phyloP scores from a whole-genome alignment of 30 jellyfish, hydroid and myxozoan species.

The Nemopilema nomurai region DNA sequence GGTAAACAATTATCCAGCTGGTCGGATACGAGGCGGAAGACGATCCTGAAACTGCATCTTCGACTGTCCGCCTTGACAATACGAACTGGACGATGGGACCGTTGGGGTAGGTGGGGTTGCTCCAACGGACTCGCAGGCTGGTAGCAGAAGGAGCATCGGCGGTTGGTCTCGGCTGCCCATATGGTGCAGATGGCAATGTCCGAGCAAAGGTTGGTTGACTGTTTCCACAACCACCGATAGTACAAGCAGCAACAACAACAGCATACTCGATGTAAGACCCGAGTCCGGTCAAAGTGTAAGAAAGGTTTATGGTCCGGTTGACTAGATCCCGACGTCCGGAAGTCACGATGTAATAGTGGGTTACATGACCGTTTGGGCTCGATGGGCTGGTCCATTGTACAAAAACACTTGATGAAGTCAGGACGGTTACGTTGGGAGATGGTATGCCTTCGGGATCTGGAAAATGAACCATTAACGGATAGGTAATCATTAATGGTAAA shows the following conservation, averaged over 20 bases:
- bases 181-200: slow-evolving; percentile 78
- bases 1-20: slow-evolving; percentile 42
- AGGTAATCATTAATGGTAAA: too few relatives aligned
- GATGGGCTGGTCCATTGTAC: slow-evolving; percentile 77
- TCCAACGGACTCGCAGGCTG: slow-evolving; percentile 86
- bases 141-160: slow-evolving; percentile 76
- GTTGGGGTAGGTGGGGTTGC: slow-evolving; percentile 62
- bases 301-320: slow-evolving; percentile 21
- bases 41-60: slow-evolving; percentile 59
- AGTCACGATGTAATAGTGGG: slow-evolving; percentile 67
- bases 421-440: slow-evolving; percentile 65
- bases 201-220: slow-evolving; percentile 72
- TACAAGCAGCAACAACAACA: slow-evolving; percentile 77
- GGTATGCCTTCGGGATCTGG: slow-evolving; percentile 81
- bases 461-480: neutral
- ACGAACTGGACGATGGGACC: slow-evolving; percentile 71
- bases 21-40: slow-evolving; percentile 46
- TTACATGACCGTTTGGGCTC: slow-evolving; percentile 72
- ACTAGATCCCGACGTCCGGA: slow-evolving; percentile 43
- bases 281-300: slow-evolving; percentile 50
- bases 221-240: slow-evolving; percentile 87
- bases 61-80: slow-evolving; percentile 65
- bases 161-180: slow-evolving; percentile 79
- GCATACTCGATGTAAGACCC: slow-evolving; percentile 59
- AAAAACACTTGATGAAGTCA: slow-evolving; percentile 48